A percentile compares a stretch with the other conserved stretches of the same genome.
Conservation (phyloP, 2,113 vertebrate genomes). For the Saguinus imperator region DNA sequence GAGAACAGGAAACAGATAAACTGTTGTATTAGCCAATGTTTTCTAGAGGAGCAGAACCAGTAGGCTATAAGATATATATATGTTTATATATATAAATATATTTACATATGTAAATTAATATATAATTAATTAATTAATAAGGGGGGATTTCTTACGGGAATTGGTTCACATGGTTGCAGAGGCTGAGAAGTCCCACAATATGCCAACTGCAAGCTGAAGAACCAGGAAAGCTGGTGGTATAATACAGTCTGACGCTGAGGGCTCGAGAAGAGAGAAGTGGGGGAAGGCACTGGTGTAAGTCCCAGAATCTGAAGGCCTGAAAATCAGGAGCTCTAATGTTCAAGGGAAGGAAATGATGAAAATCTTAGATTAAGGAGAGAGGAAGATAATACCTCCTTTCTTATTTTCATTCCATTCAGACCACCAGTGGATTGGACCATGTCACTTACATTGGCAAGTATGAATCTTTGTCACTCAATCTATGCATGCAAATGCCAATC, state of each 20-base stretch:
- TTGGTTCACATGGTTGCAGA: neutral
- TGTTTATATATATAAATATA: no score
- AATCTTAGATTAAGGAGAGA: neutral
- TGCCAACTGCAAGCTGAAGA: neutral
- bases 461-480: neutral
- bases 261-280: accelerated
- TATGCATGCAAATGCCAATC: neutral
- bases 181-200: neutral
- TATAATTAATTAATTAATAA: neutral
- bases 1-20: neutral
- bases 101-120: neutral
- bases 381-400: accelerated
- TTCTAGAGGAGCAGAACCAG: neutral
- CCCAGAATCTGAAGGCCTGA: neutral
- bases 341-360: no score
- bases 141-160: neutral
- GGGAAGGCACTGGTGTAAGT: neutral
- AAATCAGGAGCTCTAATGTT: neutral
- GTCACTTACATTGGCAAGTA: neutral
- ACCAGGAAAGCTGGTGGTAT: neutral
- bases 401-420: neutral
- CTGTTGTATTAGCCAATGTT: neutral
- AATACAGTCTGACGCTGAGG: neutral
- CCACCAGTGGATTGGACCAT: neutral
- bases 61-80: neutral